Percentiles rank a stretch among this genome's conserved stretches.
These are phyloP conservation scores for Caenorhabditis sp. DNA, from an alignment of 2,888 invertebrate species.

Conservation along the genomic window DNA sequence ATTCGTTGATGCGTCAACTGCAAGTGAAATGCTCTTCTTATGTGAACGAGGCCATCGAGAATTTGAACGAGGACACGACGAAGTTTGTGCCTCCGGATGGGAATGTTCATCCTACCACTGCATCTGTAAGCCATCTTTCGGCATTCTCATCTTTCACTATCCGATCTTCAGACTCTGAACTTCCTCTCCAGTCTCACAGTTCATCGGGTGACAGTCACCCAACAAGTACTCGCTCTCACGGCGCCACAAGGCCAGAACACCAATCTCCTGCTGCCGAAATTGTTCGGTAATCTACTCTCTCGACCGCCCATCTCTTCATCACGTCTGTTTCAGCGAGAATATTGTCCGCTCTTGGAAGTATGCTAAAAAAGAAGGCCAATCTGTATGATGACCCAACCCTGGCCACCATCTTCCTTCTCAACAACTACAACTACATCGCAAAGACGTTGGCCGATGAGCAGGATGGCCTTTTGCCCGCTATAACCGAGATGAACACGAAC, in stretches of 20 bases:
- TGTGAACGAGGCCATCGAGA: constrained; percentile 61
- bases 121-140: constrained; percentile 84
- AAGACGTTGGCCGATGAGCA: constrained; percentile 64
- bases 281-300: constrained; percentile 55
- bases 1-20: constrained; percentile 59
- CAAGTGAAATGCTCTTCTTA: constrained; percentile 61
- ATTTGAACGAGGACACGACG: constrained; percentile 74
- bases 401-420: constrained; percentile 63
- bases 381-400: constrained; percentile 64
- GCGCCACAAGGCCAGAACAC: constrained; percentile 62
- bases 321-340: constrained; percentile 47
- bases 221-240: constrained; percentile 63
- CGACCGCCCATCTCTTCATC: not conserved
- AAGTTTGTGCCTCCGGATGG: constrained; percentile 93
- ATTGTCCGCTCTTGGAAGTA: constrained; percentile 63
- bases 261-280: constrained; percentile 64
- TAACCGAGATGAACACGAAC: constrained; percentile 68
- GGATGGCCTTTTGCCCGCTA: constrained; percentile 67
- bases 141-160: not conserved
- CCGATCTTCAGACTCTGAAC: constrained; percentile 62
- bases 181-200: constrained; percentile 65
- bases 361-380: constrained; percentile 60
- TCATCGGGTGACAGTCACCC: constrained; percentile 63
- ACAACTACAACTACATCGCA: constrained; percentile 76
- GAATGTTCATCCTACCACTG: constrained; percentile 96